Percentiles rank a stretch among this genome's conserved stretches.
phyloP scores from a whole-genome alignment of 37 sponge, comb jelly and placozoan species.

The Theonella swinhoei region DNA sequence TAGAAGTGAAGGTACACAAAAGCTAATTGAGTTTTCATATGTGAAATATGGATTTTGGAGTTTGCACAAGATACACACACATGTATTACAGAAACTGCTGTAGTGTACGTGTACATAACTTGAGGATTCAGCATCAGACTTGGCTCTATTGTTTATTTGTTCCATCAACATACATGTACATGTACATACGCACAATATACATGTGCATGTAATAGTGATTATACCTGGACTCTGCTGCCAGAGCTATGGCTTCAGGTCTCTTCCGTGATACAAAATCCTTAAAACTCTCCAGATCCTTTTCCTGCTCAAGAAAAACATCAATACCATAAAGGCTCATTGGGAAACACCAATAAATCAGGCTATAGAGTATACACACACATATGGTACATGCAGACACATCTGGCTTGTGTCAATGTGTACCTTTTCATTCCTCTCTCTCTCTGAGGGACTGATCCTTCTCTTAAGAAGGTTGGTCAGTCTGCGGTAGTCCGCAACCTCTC shows the following conservation, averaged over 20 bases:
- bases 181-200: too few relatives aligned
- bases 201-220: too few relatives aligned
- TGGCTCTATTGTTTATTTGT: too few relatives aligned
- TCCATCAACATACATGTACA: too few relatives aligned
- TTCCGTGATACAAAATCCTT: constrained; percentile 58
- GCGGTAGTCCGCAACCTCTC: constrained; percentile 70
- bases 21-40: too few relatives aligned
- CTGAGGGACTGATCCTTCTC: constrained; percentile 49
- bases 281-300: constrained; percentile 59
- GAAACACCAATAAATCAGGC: background rate
- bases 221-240: constrained; percentile 67
- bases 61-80: too few relatives aligned
- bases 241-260: constrained; percentile 67
- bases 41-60: too few relatives aligned
- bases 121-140: too few relatives aligned
- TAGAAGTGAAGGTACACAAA: constrained; percentile 11
- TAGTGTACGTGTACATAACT: too few relatives aligned
- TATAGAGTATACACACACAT: background rate
- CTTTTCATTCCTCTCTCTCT: constrained; percentile 60
- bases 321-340: background rate
- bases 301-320: constrained; percentile 19
- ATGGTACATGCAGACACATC: background rate
- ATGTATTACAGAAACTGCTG: too few relatives aligned
- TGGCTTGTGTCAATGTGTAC: background rate
- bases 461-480: constrained; percentile 66